A percentile compares a stretch with the other conserved stretches of the same genome.
Conservation (phyloP, 2,888 invertebrate genomes). For the Rhynchonema sp. region DNA sequence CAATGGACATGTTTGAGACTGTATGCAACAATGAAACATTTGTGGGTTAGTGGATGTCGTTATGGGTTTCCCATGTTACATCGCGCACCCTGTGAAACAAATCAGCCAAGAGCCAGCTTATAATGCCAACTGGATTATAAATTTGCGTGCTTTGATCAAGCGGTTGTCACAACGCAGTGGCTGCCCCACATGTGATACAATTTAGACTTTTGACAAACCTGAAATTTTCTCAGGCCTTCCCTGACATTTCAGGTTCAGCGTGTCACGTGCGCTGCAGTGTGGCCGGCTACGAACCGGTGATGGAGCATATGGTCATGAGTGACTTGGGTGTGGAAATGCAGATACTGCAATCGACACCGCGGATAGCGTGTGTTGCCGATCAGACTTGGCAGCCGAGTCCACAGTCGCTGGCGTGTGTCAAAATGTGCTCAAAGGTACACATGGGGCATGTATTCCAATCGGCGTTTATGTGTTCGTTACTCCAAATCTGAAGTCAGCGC, state of each 20-base stretch:
- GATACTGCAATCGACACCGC: neutral
- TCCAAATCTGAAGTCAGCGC: too few species aligned
- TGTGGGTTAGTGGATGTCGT: neutral
- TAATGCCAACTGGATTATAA: too few species aligned
- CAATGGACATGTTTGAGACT: neutral
- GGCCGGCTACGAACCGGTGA: constrained; percentile 2
- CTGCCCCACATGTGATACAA: too few species aligned
- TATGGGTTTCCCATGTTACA: too few species aligned
- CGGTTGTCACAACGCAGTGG: too few species aligned
- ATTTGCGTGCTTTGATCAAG: too few species aligned
- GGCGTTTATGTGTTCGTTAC: too few species aligned
- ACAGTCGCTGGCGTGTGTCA: neutral
- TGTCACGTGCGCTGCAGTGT: neutral
- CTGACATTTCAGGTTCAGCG: neutral
- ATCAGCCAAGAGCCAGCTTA: too few species aligned
- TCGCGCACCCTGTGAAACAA: too few species aligned
- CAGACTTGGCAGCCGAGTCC: neutral
- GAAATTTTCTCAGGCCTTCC: neutral
- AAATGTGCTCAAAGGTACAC: constrained; percentile 1
- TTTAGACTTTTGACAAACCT: neutral
- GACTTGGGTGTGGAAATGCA: neutral
- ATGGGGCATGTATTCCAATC: too few species aligned
- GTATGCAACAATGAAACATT: neutral
- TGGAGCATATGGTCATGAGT: neutral
- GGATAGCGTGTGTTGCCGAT: neutral